These are phyloP conservation scores for Percina caprodes DNA, from an alignment of 2,113 vertebrate species.

Conservation along the genomic window DNA sequence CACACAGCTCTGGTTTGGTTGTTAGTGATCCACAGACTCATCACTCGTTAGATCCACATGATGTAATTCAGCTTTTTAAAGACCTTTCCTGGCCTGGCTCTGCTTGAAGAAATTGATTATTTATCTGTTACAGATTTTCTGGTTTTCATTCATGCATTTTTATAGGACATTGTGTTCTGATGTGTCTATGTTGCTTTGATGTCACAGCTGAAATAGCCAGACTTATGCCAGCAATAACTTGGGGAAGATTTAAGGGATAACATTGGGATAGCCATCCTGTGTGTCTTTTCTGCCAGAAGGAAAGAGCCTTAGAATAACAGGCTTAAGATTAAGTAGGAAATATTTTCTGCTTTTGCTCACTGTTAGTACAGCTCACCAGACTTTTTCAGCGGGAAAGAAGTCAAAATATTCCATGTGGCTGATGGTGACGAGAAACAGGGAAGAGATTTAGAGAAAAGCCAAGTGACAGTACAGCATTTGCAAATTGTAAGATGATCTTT, in stretches of 20 bases:
- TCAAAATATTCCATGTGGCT: conserved; percentile 59
- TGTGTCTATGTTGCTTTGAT: conserved; percentile 61
- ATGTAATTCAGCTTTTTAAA: conserved; percentile 49
- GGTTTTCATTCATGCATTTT: conserved; percentile 48
- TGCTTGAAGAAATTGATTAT: conserved; percentile 31
- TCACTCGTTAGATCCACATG: conserved; percentile 38
- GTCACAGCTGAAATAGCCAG: conserved; percentile 71
- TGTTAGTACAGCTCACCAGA: conserved; percentile 52
- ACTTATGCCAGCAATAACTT: conserved; percentile 74
- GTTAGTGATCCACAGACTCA: conserved; percentile 27
- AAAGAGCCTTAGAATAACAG: conserved; percentile 64
- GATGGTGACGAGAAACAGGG: conserved; percentile 34
- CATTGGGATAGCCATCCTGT: conserved; percentile 63
- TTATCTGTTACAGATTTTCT: conserved; percentile 45
- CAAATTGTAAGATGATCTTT: conserved; percentile 47
- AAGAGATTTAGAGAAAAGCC: conserved; percentile 26
- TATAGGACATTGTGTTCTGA: conserved; percentile 65
- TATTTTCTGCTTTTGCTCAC: conserved; percentile 63
- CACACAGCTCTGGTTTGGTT: conserved; percentile 50
- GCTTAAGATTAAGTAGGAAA: conserved; percentile 68
- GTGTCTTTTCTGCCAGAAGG: conserved; percentile 63
- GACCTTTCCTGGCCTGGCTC: not conserved
- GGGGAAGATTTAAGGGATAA: conserved; percentile 74
- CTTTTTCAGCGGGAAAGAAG: conserved; percentile 48
- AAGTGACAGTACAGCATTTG: conserved; percentile 34